Percentiles rank a stretch among this genome's conserved stretches.
Evolutionary conservation across 2,113 vertebrate genomes (phyloP).

Genomic region (Galbula dea): DNA sequence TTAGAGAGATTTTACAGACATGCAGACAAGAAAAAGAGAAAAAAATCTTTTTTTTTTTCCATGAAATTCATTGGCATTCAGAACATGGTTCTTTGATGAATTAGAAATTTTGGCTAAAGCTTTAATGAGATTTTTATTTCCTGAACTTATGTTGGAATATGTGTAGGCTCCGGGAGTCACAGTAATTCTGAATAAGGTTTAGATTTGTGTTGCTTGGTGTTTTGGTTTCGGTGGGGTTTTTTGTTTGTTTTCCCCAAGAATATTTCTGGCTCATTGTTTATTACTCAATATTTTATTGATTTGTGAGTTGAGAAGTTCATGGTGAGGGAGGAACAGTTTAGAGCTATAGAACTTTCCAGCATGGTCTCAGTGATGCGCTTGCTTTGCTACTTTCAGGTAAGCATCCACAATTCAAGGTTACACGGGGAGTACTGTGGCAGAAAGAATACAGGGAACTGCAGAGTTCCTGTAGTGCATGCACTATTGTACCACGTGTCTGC

Average conservation of each 20-base stretch:
- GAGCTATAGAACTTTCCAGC: neutral
- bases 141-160: neutral
- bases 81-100: slow-evolving; percentile 45
- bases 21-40: slow-evolving; percentile 13
- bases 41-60: neutral
- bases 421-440: rapidly evolving
- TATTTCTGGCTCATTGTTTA: neutral
- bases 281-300: neutral
- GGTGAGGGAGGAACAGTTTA: neutral
- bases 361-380: neutral
- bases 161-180: neutral
- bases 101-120: slow-evolving; percentile 60
- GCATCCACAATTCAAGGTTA: neutral
- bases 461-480: neutral
- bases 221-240: neutral
- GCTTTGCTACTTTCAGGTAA: neutral
- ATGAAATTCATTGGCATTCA: slow-evolving; percentile 55
- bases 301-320: neutral
- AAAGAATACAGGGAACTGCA: neutral
- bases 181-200: neutral
- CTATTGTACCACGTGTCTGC: rapidly evolving
- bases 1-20: slow-evolving; percentile 49
- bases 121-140: slow-evolving; percentile 60
- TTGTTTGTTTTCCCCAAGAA: neutral
- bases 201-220: too few species aligned